Evolutionary conservation across 2,113 vertebrate genomes (phyloP), one percentile per base, ranked within the genome.

Genomic region (Galeopterus variegatus): DNA sequence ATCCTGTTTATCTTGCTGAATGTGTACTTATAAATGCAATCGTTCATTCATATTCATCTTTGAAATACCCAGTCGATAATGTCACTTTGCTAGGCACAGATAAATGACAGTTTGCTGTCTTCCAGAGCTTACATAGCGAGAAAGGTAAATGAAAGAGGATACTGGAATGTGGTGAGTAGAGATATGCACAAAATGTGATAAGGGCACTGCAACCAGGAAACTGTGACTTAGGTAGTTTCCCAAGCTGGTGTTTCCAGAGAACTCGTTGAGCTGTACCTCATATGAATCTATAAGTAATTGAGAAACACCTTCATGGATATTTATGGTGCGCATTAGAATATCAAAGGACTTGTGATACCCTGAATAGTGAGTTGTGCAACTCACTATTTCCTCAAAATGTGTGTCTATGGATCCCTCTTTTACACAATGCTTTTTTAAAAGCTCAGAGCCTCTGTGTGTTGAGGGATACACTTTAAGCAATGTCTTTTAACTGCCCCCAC

Each of bases 71-170:
- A 19, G 33, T 50, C 62, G n/a, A 45, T 58, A 72, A 70, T 73
- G 56, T 81, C 54, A 65, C 45, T 70, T 95, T 33, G 45, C 58
- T 73, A 72, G 52, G 33, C 36, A 48, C 75, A 73, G 50, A 62
- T 56, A 50, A 67, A 90, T 86, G 54, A 65, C 56, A n/a, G 31
- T 84, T 41, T 84, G 79, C 62, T 64, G 70, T 88, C n/a, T 76
- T 28, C 8, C 33, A 19, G 87, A 91, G 31, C 52, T 90, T 75
- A 88, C 9, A 14, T 60, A 81, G 14, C 7, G 28, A 86, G 48
- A 95, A 84, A 84, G 45, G 36, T 73, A 93, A 94, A 88, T 50
- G 60, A 90, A 75, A 86, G 36, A 93, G 28, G 24, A 70, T 91
- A 45, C 48, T 75, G 81, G 28, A 88, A 36, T 84, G 62, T 70